Evolutionary conservation across 2,797 vertebrate species (phyloP).

Genomic region (Gobio occitaniae): DNA sequence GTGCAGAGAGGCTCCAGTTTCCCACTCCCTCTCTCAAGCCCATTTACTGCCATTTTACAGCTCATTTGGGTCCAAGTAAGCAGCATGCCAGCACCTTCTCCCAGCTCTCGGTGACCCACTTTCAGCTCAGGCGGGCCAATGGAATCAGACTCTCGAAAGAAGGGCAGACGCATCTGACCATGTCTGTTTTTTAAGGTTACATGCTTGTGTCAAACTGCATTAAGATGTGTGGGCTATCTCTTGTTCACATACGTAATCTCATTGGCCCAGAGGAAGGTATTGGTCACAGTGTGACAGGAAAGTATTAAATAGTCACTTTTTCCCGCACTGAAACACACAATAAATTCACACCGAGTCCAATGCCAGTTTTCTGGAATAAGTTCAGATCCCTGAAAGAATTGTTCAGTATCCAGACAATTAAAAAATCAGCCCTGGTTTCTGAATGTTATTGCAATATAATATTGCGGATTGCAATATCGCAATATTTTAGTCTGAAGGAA

Average conservation of each 20-base stretch:
- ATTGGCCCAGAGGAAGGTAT: constrained; percentile 3
- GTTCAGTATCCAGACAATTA: not conserved
- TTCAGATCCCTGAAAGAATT: not conserved
- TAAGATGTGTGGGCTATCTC: constrained; percentile 36
- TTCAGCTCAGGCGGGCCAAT: constrained; percentile 60
- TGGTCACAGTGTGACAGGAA: not conserved
- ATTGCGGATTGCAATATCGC: not conserved
- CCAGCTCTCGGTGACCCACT: constrained; percentile 78
- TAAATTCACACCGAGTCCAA: not conserved
- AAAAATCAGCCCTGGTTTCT: not conserved
- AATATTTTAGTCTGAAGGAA: constrained; percentile 3
- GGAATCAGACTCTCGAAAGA: constrained; percentile 31
- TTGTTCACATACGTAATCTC: constrained; percentile 25
- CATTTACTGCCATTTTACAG: constrained; percentile 83
- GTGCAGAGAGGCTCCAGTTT: constrained; percentile 63
- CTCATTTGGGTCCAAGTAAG: constrained; percentile 77
- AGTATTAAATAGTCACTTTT: constrained; percentile 12
- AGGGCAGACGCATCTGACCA: constrained; percentile 15
- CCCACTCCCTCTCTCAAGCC: constrained; percentile 72
- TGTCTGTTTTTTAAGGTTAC: constrained; percentile 25
- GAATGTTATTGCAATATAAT: not conserved
- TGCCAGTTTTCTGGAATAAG: constrained; percentile 18
- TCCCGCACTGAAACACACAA: not conserved
- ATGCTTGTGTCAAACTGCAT: not conserved
- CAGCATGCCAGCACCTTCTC: constrained; percentile 71